These are phyloP conservation scores for Spodoptera exigua DNA, from an alignment of 2,888 invertebrate species.

Conservation along the genomic window DNA sequence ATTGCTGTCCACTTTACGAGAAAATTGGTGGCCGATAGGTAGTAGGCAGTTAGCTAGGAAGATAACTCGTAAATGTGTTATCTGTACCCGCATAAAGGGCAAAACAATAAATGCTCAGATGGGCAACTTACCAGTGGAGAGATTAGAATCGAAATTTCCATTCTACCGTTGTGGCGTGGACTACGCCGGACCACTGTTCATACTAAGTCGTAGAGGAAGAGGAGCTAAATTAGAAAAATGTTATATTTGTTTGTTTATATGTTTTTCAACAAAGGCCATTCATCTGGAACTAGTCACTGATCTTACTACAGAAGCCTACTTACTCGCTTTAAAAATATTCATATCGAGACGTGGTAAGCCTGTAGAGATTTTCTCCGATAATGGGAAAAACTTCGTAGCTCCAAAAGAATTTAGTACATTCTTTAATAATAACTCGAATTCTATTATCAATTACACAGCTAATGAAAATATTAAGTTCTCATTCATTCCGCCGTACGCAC, in stretches of 20 bases:
- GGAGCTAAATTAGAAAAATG: background rate
- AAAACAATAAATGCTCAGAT: too few species aligned
- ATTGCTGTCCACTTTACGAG: constrained; percentile 9
- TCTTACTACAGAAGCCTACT: background rate
- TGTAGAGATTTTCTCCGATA: background rate
- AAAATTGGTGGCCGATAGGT: constrained; percentile 13
- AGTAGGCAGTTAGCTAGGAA: constrained; percentile 5
- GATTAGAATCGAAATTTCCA: background rate
- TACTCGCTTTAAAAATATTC: background rate
- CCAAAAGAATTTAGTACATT: background rate
- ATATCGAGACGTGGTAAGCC: background rate
- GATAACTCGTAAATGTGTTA: background rate
- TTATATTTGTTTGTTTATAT: too few species aligned
- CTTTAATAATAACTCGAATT: too few species aligned
- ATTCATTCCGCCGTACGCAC: too few species aligned
- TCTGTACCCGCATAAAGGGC: constrained; percentile 10
- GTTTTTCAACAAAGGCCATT: background rate
- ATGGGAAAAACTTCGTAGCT: too few species aligned
- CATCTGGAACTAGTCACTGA: background rate
- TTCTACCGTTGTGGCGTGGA: constrained; percentile 6
- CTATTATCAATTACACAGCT: too few species aligned
- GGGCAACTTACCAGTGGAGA: constrained; percentile 5
- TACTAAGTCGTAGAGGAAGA: constrained; percentile 7
- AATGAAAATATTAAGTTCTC: too few species aligned
- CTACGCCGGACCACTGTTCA: constrained; percentile 11